A percentile compares a stretch with the other conserved stretches of the same genome.
Conservation (phyloP, 2,888 invertebrate species). For the Drosophila kuntzei region DNA sequence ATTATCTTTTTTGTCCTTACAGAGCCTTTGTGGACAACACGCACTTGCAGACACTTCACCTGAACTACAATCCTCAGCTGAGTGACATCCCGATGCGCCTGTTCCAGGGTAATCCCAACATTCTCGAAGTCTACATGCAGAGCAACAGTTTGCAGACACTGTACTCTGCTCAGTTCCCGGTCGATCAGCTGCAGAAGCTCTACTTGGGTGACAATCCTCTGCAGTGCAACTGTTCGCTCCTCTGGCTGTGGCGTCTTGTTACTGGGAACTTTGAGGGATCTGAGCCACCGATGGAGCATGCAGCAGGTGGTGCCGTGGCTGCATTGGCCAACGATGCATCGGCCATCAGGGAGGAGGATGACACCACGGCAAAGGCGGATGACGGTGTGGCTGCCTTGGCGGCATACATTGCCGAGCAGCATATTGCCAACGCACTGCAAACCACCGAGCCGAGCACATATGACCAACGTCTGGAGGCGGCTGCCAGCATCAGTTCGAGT, state of each 20-base stretch:
- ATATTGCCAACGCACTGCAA: conserved; percentile 68
- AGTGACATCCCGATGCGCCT: conserved; percentile 91
- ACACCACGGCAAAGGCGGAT: conserved; percentile 54
- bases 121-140: conserved; percentile 91
- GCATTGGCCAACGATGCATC: conserved; percentile 74
- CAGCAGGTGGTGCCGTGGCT: conserved; percentile 77
- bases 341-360: conserved; percentile 53
- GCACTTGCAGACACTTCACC: conserved; percentile 91
- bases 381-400: conserved; percentile 72
- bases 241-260: conserved; percentile 93
- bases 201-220: conserved; percentile 93
- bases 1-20: conserved; percentile 14
- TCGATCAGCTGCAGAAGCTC: conserved; percentile 91
- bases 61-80: conserved; percentile 92
- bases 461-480: conserved; percentile 44
- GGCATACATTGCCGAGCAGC: conserved; percentile 80
- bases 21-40: conserved; percentile 94
- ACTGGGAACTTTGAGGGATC: conserved; percentile 83
- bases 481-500: conserved; percentile 54
- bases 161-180: conserved; percentile 92
- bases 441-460: conserved; percentile 69
- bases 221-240: conserved; percentile 93
- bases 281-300: conserved; percentile 56
- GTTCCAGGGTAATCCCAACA: conserved; percentile 93
- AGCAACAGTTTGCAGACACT: conserved; percentile 91